These are phyloP conservation scores for Brachyhypopomus occidentalis DNA, from an alignment of 2,113 vertebrate species.

Conservation along the genomic window DNA sequence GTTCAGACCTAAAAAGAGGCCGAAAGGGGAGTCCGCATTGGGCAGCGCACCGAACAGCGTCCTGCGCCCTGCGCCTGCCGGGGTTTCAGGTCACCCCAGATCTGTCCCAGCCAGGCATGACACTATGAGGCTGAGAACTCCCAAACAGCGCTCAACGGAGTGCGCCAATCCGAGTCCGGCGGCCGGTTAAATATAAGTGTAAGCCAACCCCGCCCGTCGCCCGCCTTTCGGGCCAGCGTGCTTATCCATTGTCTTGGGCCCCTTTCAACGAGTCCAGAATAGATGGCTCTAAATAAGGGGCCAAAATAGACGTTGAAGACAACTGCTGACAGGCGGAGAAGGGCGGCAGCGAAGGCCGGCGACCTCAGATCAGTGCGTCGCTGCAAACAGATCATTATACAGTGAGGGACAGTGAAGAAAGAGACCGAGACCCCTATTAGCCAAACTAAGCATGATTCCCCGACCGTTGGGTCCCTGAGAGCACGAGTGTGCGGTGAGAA, in stretches of 20 bases:
- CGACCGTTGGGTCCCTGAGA: neutral
- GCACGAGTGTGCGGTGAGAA: neutral
- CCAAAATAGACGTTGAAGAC: constrained; percentile 87
- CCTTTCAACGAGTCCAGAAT: constrained; percentile 70
- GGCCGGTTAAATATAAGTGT: constrained; percentile 70
- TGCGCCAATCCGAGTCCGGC: constrained; percentile 62
- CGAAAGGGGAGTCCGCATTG: constrained; percentile 52
- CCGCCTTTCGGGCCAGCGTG: constrained; percentile 35
- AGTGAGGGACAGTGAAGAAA: constrained; percentile 60
- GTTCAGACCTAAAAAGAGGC: constrained; percentile 57
- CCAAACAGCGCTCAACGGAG: constrained; percentile 59
- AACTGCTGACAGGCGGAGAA: constrained; percentile 86
- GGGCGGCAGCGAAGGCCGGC: constrained; percentile 82
- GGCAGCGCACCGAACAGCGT: constrained; percentile 71
- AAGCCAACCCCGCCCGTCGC: constrained; percentile 60
- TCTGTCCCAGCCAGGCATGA: constrained; percentile 66
- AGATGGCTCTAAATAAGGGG: constrained; percentile 80
- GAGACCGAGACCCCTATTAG: neutral
- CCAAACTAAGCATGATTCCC: neutral
- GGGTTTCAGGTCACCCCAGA: constrained; percentile 55
- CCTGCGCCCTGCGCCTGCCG: constrained; percentile 66
- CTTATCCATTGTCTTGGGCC: constrained; percentile 76
- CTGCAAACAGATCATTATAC: constrained; percentile 88
- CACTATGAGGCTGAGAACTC: constrained; percentile 62
- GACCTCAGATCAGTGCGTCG: constrained; percentile 81